Base-by-base conservation (phyloP, 2,888 invertebrate species). In the Ferdinandea cuprea region DNA sequence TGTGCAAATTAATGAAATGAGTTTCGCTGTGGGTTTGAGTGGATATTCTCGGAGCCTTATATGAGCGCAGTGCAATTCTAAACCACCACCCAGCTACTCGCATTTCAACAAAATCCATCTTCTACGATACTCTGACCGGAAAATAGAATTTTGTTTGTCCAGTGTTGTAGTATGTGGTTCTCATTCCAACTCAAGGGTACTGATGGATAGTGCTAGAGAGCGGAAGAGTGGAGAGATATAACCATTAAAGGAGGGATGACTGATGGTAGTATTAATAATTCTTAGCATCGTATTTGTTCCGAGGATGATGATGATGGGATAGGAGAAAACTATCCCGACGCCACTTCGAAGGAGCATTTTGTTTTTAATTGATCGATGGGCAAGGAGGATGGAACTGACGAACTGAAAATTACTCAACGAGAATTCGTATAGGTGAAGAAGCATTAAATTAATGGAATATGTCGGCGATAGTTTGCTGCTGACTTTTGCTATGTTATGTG, bases 1-100 rank as follows among this genome's bases (percentile, higher is more conserved):
- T 78, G 78, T 73, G 83, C 72, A 83, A 83, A 83, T 83, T 83
- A 78, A 78, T 68, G 37, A 83, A 83, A 73, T 78, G 61, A 73
- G 56, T 72, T n/a, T 68, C 61, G 56, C 52, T 30, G 50, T 52
- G 58, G 3, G 2, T 25, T 21, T 58, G 58, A 35, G 65, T 42
- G 17, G 28, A 30, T 37, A 46, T 61, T 42, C 28, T n/a, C 11
- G 44, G 17, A 9, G 17, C 37, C 15, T n/a, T 25, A 9, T 8
- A 15, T 30, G 30, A 61, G 37, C 48, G 42, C 48, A 52, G 2
- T 37, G n/a, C 9, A 35, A 21, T 15, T 19, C 30, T 13, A 30
- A 35, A 32, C 2, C 13, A 37, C 13, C 4, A 37, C 25, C 25
- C 25, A 25, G 3, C 25, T 25, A 25, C 25, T 25, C 17, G 46